phyloP scores from a whole-genome alignment of 2,888 invertebrate species.

The Copidosoma aretas region DNA sequence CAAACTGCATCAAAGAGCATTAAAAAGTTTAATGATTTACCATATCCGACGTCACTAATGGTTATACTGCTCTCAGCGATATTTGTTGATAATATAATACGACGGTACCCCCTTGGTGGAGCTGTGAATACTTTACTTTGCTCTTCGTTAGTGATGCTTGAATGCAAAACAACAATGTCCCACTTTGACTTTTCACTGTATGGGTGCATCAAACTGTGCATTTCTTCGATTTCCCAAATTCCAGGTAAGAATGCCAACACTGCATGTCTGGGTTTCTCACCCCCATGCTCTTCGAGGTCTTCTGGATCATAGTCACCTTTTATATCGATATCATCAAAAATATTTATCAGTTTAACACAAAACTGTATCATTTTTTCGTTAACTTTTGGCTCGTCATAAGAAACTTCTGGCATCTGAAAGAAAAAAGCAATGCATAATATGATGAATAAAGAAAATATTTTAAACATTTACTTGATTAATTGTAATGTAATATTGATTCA shows the following conservation, averaged over 20 bases:
- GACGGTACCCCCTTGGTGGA: constrained; percentile 72
- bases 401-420: constrained; percentile 60
- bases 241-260: constrained; percentile 92
- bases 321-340: constrained; percentile 70
- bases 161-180: constrained; percentile 73
- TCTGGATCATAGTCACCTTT: constrained; percentile 43
- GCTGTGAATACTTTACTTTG: constrained; percentile 72
- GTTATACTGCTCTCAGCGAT: constrained; percentile 94
- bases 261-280: constrained; percentile 66
- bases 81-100: constrained; percentile 88
- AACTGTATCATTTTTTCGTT: constrained; percentile 69
- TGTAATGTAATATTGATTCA: too few relatives aligned
- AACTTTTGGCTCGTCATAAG: constrained; percentile 68
- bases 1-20: constrained; percentile 5
- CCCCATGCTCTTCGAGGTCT: constrained; percentile 56
- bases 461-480: too few relatives aligned
- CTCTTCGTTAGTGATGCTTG: constrained; percentile 79
- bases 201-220: constrained; percentile 63
- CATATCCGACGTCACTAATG: constrained; percentile 85
- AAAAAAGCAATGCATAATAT: neutral
- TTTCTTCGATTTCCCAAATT: constrained; percentile 80
- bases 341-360: constrained; percentile 66
- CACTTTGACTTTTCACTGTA: constrained; percentile 59
- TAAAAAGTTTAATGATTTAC: constrained; percentile 60
- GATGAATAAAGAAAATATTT: constrained; percentile 3